phyloP scores from a whole-genome alignment of 2,113 vertebrate genomes.

The Campylomormyrus numenius region DNA sequence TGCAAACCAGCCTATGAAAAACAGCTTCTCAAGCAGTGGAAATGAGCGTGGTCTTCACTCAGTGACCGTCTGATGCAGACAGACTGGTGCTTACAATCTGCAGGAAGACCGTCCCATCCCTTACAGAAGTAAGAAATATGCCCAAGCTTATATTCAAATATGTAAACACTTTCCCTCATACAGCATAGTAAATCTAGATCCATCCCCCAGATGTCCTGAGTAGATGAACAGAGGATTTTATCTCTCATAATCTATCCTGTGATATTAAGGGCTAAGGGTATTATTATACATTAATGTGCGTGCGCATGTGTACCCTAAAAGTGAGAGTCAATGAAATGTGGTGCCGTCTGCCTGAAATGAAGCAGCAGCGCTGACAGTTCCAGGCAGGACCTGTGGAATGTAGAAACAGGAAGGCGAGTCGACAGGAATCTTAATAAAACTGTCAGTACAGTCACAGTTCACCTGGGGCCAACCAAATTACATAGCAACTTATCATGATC shows the following conservation, averaged over 20 bases:
- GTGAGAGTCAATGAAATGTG: neutral
- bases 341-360: neutral
- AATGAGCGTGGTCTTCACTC: neutral
- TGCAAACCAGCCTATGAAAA: neutral
- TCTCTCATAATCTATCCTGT: neutral
- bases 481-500: neutral
- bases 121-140: neutral
- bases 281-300: neutral
- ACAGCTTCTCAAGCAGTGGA: neutral
- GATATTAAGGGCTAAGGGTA: neutral
- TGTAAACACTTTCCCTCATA: neutral
- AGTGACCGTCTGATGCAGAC: neutral
- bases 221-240: neutral
- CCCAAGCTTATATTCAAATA: neutral
- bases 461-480: neutral
- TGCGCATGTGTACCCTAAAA: neutral
- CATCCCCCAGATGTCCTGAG: neutral
- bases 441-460: neutral
- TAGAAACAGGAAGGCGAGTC: neutral
- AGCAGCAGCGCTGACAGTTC: neutral
- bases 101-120: neutral
- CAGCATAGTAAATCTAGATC: neutral
- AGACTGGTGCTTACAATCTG: neutral
- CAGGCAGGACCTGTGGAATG: neutral
- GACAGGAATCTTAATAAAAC: slow-evolving; percentile 1